Percentiles rank a stretch among this genome's conserved stretches.
These are phyloP conservation scores for Charina bottae DNA, from an alignment of 2,113 vertebrate species.

Conservation along the genomic window DNA sequence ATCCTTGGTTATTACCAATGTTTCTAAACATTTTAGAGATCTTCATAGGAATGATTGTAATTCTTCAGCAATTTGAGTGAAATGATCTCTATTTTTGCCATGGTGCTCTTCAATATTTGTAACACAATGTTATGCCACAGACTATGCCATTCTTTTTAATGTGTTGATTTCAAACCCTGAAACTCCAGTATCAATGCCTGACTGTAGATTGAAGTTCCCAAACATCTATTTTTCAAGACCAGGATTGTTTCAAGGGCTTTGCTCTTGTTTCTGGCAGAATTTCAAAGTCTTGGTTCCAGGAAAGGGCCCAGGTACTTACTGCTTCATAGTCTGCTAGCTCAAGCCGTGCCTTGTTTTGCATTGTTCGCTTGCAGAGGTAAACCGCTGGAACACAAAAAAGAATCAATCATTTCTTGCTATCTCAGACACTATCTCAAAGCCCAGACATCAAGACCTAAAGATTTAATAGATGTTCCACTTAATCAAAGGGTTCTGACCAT, in stretches of 20 bases:
- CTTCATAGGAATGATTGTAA: neutral
- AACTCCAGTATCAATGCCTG: neutral
- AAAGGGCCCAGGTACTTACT: constrained; percentile 78
- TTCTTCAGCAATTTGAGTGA: neutral
- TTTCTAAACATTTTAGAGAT: neutral
- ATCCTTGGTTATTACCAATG: neutral
- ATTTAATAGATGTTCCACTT: constrained; percentile 20
- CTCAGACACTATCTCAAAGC: constrained; percentile 26
- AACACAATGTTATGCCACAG: neutral
- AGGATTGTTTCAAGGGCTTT: neutral
- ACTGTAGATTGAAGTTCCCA: neutral
- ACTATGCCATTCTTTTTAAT: neutral
- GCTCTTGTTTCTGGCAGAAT: neutral
- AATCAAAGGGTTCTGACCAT: neutral
- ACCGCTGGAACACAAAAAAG: constrained; percentile 81
- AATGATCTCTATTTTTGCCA: neutral
- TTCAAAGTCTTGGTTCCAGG: neutral
- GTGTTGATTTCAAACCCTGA: neutral
- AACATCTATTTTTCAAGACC: neutral
- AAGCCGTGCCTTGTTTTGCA: constrained; percentile 98
- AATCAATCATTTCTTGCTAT: constrained; percentile 50
- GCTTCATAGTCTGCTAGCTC: constrained; percentile 97
- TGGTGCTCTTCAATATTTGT: neutral
- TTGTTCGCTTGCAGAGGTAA: constrained; percentile 99
- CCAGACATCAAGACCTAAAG: constrained; percentile 29